Conservation (phyloP, 1,140 invertebrate species). For the Coptotermes formosanus region DNA sequence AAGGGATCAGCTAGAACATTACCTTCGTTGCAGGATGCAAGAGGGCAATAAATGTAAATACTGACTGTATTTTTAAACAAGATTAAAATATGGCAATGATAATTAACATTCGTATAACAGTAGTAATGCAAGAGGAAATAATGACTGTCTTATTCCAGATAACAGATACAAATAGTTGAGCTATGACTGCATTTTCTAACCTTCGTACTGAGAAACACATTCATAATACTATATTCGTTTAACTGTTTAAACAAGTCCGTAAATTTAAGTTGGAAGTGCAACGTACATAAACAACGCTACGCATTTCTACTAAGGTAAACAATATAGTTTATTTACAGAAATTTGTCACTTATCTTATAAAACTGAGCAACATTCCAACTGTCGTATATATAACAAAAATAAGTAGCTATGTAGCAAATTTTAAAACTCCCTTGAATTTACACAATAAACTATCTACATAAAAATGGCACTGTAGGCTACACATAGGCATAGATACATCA, state of each 20-base stretch:
- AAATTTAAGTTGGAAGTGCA: not conserved
- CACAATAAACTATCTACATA: not conserved
- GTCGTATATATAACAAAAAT: conserved; percentile 1
- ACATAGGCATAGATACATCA: not conserved
- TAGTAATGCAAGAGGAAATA: no score
- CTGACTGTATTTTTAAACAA: no score
- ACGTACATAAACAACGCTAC: not conserved
- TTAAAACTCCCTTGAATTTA: not conserved
- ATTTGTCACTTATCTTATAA: conserved; percentile 9
- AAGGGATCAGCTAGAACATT: no score
- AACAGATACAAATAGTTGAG: no score
- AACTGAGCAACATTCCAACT: conserved; percentile 12
- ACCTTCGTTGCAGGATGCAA: no score
- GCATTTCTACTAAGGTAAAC: not conserved
- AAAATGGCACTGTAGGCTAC: not conserved
- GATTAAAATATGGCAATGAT: no score
- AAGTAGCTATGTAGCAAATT: not conserved
- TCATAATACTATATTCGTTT: not conserved
- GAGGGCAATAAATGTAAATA: no score
- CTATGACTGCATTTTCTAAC: not conserved
- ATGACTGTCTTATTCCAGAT: no score
- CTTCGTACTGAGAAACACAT: not conserved
- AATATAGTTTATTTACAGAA: conserved; percentile 7
- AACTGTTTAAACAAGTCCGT: not conserved
- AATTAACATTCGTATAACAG: no score